Evolutionary conservation across 2,797 vertebrate species (phyloP), one percentile per base, ranked within the genome.

Genomic region (Acropternis orthonyx): DNA sequence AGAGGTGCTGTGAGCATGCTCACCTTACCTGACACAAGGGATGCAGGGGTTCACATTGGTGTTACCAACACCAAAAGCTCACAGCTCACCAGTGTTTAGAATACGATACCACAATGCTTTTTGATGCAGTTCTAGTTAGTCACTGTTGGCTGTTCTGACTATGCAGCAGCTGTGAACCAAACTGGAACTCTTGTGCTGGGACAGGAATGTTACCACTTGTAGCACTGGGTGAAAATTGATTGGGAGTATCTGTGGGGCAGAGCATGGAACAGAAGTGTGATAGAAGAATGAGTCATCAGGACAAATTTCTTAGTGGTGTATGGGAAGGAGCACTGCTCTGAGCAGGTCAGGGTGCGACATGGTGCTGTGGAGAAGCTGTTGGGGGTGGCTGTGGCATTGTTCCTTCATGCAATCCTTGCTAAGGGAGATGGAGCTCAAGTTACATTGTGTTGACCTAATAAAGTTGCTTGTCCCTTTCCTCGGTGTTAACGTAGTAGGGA

Each of bases 101-200:
- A 32, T 10, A 34, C 0, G 9, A 0, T 62, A 41, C 18, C 23
- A 8, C 6, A 2, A 22, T 1, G 14, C 24, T 48, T 83, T 46
- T 43, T 46, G 63, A 55, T 85, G 62, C 20, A 28, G 44, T 59
- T 85, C 54, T 76, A 19, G 44, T 68, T 49, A 66, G 28, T 26
- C 16, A 24, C 5, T 73, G 34, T 34, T 69, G 37, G 17, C 20
- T 56, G 30, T 80, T 72, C 63, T 77, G 32, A 65, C 3, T 4
- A 21, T 51, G 59, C 54, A 83, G 44, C 67, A 91, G 54, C 58
- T 51, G 12, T 71, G 34, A 79, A 72, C n/a, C 41, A 59, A 85
- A 83, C n/a, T 16, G 36, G 37, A 88, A 65, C 30, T 49, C 44
- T 11, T 55, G 27, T 44, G 18, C 39, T 75, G 36, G 39, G 39